Evolutionary conservation across 1,140 invertebrate genomes (phyloP).

Genomic region (Trinorchestia longiramus): DNA sequence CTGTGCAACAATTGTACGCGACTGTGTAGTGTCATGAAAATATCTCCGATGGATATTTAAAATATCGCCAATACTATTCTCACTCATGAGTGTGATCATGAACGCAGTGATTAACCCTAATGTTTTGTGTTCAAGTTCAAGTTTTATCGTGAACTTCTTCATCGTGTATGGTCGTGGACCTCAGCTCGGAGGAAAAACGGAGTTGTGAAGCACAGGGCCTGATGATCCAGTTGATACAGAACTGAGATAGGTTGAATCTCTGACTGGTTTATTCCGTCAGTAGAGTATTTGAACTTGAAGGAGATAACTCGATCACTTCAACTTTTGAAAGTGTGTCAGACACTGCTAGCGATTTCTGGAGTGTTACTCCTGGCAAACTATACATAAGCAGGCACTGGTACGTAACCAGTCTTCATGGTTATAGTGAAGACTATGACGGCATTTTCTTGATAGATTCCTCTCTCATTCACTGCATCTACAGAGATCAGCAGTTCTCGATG

Average conservation of each 20-base stretch:
- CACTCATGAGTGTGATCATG: not conserved
- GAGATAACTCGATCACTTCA: not conserved
- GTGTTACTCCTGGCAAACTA: not conserved
- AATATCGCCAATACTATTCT: not conserved
- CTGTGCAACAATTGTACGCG: not conserved
- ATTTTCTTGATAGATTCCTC: not conserved
- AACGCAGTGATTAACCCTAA: not conserved
- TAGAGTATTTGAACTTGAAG: not conserved
- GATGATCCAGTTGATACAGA: not conserved
- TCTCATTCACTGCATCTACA: not conserved
- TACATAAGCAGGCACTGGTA: not conserved
- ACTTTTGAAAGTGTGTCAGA: not conserved
- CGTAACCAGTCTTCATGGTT: not conserved
- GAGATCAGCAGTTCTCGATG: not conserved
- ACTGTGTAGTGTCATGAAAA: not conserved
- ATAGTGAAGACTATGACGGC: not conserved
- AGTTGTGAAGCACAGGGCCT: not conserved
- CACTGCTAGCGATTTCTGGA: not conserved
- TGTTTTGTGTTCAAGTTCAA: not conserved
- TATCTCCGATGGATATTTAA: no score
- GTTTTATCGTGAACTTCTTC: not conserved
- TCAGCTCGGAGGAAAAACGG: not conserved
- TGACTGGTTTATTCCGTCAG: not conserved
- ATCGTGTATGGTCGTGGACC: not conserved
- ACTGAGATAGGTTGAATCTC: not conserved